phyloP scores from a whole-genome alignment of 2,113 vertebrate genomes.

The Sylvietta virens region DNA sequence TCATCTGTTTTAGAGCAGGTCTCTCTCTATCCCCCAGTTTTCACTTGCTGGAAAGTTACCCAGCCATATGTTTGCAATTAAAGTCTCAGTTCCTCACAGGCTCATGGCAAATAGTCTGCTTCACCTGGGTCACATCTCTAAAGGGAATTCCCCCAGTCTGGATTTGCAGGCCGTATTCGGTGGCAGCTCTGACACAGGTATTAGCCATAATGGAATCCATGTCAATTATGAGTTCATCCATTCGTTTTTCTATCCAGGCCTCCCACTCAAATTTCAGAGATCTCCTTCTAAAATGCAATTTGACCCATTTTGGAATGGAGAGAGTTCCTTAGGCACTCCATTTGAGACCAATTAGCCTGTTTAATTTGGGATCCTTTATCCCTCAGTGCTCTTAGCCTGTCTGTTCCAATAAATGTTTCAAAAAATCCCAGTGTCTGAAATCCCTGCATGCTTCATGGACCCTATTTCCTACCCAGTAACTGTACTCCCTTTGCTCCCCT shows the following conservation, averaged over 20 bases:
- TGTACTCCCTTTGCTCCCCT: neutral
- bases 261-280: constrained; percentile 65
- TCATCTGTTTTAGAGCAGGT: constrained; percentile 30
- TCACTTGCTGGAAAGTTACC: constrained; percentile 56
- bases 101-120: constrained; percentile 49
- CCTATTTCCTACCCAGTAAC: constrained; percentile 15
- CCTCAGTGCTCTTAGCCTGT: constrained; percentile 41
- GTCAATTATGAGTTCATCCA: constrained; percentile 65
- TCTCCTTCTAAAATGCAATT: constrained; percentile 58
- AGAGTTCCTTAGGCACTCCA: constrained; percentile 58
- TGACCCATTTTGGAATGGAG: constrained; percentile 57
- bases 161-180: constrained; percentile 23
- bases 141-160: constrained; percentile 52
- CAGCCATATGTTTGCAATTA: constrained; percentile 57
- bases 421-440: constrained; percentile 14
- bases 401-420: constrained; percentile 40
- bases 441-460: neutral
- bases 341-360: constrained; percentile 64
- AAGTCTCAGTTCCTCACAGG: constrained; percentile 45
- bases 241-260: constrained; percentile 41
- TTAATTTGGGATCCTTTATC: constrained; percentile 63
- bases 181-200: constrained; percentile 60
- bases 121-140: constrained; percentile 58
- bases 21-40: constrained; percentile 11
- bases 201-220: constrained; percentile 66